Evolutionary conservation across 2,797 vertebrate species (phyloP).

Genomic region (Phaenicophaeus curvirostris): DNA sequence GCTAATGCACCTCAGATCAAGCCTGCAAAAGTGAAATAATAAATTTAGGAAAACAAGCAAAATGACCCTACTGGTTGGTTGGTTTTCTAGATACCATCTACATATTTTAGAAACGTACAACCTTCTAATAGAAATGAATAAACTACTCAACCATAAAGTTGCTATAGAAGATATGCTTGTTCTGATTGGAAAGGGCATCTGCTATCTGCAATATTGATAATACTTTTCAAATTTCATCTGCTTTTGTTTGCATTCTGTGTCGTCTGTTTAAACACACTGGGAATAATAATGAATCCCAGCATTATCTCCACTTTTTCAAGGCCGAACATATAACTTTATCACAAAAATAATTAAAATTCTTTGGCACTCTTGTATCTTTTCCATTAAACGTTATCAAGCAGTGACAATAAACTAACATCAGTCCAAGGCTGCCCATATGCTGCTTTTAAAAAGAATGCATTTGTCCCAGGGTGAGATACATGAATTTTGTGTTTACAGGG

Average conservation of each 20-base stretch:
- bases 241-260: conserved; percentile 99
- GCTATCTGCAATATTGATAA: conserved; percentile 99
- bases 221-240: conserved; percentile 99
- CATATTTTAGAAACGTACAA: conserved; percentile 93
- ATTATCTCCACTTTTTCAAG: conserved; percentile 99
- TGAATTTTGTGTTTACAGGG: conserved; percentile 83
- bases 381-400: conserved; percentile 98
- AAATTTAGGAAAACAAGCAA: conserved; percentile 87
- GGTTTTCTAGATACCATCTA: conserved; percentile 85
- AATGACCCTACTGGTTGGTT: conserved; percentile 86
- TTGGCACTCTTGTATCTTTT: conserved; percentile 98
- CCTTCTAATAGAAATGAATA: conserved; percentile 99
- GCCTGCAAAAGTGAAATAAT: conserved; percentile 81
- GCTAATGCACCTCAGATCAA: conserved; percentile 78
- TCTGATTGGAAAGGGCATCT: conserved; percentile 99
- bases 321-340: conserved; percentile 99
- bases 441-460: conserved; percentile 85
- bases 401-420: conserved; percentile 94
- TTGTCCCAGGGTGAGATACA: conserved; percentile 81
- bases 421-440: conserved; percentile 90
- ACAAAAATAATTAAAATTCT: conserved; percentile 99
- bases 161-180: conserved; percentile 97
- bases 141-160: conserved; percentile 99
- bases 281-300: conserved; percentile 99
- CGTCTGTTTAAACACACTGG: conserved; percentile 99